Percentiles rank a stretch among this genome's conserved stretches.
Evolutionary conservation across 2,888 invertebrate genomes (phyloP).

Genomic region (Clitarchus hookeri): DNA sequence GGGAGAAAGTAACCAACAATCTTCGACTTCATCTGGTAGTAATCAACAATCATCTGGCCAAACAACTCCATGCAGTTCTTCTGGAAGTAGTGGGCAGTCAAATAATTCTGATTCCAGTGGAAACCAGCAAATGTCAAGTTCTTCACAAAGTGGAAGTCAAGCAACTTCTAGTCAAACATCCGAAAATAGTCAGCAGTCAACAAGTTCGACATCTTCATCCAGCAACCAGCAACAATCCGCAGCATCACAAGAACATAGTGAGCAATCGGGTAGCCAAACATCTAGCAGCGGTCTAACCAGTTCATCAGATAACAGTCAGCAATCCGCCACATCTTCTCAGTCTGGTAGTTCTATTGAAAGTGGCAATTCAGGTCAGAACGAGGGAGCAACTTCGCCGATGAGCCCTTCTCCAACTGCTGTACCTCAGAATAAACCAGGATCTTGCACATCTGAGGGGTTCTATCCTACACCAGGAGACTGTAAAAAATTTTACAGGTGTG

Average conservation of each 20-base stretch:
- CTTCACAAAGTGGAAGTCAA: constrained; percentile 2
- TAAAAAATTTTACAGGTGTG: constrained; percentile 69
- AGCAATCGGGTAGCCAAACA: background rate
- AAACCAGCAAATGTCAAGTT: background rate
- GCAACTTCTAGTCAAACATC: background rate
- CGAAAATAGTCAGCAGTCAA: constrained; percentile 6
- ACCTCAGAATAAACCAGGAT: background rate
- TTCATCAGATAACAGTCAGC: background rate
- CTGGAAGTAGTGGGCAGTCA: constrained; percentile 27
- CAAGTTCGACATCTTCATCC: background rate
- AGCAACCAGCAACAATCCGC: constrained; percentile 24
- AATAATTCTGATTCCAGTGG: constrained; percentile 17
- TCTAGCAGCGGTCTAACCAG: background rate
- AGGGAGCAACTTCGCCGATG: background rate
- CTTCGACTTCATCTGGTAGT: constrained; percentile 25
- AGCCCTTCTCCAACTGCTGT: background rate
- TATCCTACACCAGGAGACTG: constrained; percentile 65
- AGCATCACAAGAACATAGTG: background rate
- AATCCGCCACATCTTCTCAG: constrained; percentile 15
- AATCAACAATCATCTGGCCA: constrained; percentile 27
- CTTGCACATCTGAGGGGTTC: constrained; percentile 64
- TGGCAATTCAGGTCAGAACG: background rate
- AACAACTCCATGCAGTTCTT: constrained; percentile 24
- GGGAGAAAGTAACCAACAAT: constrained; percentile 32
- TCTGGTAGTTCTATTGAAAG: background rate